Percentiles rank a stretch among this genome's conserved stretches.
phyloP scores from a whole-genome alignment of 2,797 vertebrate species.

The Semotilus atromaculatus region DNA sequence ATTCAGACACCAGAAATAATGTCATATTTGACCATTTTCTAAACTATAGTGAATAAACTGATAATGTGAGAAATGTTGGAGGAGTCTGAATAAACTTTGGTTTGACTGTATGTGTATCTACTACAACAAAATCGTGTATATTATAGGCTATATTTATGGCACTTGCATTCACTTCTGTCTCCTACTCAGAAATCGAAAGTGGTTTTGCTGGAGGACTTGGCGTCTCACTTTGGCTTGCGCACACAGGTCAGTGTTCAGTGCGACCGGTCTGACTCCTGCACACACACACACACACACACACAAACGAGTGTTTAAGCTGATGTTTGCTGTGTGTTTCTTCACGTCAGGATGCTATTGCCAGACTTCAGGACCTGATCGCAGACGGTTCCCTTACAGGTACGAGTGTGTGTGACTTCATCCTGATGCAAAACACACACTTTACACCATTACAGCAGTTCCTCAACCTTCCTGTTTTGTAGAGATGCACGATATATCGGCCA shows the following conservation, averaged over 20 bases:
- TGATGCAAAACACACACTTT: neutral
- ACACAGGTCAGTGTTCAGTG: constrained; percentile 80
- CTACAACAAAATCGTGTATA: too few relatives aligned
- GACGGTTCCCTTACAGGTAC: constrained; percentile 92
- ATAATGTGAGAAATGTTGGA: too few relatives aligned
- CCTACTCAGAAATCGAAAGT: constrained; percentile 86
- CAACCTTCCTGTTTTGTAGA: neutral
- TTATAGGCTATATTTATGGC: neutral
- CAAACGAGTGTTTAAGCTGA: too few relatives aligned
- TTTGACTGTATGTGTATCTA: too few relatives aligned
- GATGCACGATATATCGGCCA: too few relatives aligned
- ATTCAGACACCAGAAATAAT: too few relatives aligned
- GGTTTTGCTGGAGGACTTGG: constrained; percentile 93
- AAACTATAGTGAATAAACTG: too few relatives aligned
- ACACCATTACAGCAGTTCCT: neutral
- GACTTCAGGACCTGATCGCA: constrained; percentile 91
- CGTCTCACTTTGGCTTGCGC: constrained; percentile 90
- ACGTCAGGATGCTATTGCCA: constrained; percentile 86
- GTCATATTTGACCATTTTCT: too few relatives aligned
- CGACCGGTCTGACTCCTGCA: neutral
- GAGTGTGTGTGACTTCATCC: neutral
- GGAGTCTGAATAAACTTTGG: fast-evolving
- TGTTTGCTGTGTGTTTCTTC: neutral
- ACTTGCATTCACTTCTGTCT: neutral
- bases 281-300: too few relatives aligned